Evolutionary conservation across 92 coral and sea anemone genomes (phyloP), one percentile per base, ranked within the genome.

Genomic region (Actinostola sp.): DNA sequence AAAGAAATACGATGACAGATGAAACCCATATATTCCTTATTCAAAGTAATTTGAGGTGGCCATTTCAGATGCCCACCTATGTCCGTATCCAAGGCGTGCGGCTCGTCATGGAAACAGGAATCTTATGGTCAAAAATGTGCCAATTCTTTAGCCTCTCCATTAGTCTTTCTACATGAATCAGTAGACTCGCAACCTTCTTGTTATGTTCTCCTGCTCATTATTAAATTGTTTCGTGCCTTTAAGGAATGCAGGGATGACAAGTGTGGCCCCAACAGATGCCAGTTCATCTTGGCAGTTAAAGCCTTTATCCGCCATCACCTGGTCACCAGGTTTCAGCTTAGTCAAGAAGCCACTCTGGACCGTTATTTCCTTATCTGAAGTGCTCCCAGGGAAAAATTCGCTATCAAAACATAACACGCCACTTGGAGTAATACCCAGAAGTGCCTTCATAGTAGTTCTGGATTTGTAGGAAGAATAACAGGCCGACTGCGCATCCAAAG

Each of bases 131-230:
- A 57, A 83, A 61, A 69, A 67, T 75, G 51, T 82, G 88, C 83
- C 77, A 82, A 64, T 83, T 77, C 55, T 83, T 83, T 17, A 67
- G 36, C 43, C 88, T 26, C 77, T 77, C 88, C 84, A 83, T 77
- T 16, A 63, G 24, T 26, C 85, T 70, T 33, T 84, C 85, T 30
- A 84, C 85, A 48, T 78, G 89, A 10, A 70, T 66, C 33, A 85
- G 65, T 21, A 84, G 63, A 66, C 84, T 84, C 26, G 89, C 89
- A 25, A 84, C 78, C 34, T 48, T 63, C 67, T 84, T 84, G 64
- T 84, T 84, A 35, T 84, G 89, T 25, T 71, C 76, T 42, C 80
- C 45, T 84, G 75, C 59, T 71, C 76, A 7, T 44, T 71, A 13
- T 76, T 63, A 42, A 84, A 84, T 44, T 84, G 89, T 30, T 56